phyloP scores from a whole-genome alignment of 1,140 invertebrate genomes.

The Temnothorax nylanderi region DNA sequence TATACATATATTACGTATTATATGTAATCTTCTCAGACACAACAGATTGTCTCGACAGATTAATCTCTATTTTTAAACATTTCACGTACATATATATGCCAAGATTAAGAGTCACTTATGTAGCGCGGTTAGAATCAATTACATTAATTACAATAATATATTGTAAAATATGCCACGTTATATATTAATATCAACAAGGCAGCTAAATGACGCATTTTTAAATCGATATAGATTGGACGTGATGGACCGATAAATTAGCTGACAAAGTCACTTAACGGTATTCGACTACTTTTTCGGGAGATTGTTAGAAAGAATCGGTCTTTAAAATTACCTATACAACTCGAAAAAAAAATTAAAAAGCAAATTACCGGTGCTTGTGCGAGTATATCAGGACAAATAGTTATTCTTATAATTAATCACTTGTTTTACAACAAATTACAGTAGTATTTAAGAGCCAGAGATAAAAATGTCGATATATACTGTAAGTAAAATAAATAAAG shows the following conservation, averaged over 20 bases:
- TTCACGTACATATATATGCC: neutral
- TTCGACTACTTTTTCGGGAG: neutral
- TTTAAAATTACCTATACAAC: neutral
- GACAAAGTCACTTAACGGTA: neutral
- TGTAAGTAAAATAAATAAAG: neutral
- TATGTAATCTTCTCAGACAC: neutral
- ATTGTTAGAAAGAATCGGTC: neutral
- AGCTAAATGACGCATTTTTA: neutral
- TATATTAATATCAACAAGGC: neutral
- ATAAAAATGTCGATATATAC: neutral
- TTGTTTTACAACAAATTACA: neutral
- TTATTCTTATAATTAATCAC: neutral
- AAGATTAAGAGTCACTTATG: neutral
- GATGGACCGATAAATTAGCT: neutral
- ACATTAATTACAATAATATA: neutral
- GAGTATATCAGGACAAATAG: neutral
- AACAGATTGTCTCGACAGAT: neutral
- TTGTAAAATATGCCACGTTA: neutral
- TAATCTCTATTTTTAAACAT: conserved; percentile 27
- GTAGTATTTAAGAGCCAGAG: neutral
- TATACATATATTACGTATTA: neutral
- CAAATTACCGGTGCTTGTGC: neutral
- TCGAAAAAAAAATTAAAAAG: neutral
- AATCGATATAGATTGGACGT: neutral
- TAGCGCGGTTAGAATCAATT: too few relatives aligned